These are phyloP conservation scores for Parazoanthus swiftii DNA, from an alignment of 92 coral and sea anemone species.

Conservation along the genomic window DNA sequence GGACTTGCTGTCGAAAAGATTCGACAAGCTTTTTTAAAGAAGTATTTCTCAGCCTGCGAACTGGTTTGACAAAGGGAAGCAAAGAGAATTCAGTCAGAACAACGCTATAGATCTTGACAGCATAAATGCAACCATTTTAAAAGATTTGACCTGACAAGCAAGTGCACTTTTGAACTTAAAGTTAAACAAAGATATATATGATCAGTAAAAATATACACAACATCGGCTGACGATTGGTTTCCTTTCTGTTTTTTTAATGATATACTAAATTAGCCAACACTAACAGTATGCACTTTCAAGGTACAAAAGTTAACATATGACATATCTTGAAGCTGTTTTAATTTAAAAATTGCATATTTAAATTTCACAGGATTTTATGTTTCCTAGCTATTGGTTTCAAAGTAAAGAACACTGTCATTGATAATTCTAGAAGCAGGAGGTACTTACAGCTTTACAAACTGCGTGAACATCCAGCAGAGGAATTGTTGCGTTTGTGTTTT, in stretches of 20 bases:
- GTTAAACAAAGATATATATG: too few species aligned
- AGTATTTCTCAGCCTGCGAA: neutral
- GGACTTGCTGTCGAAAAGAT: conserved; percentile 10
- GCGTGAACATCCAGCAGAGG: conserved; percentile 1
- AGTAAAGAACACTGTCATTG: conserved; percentile 13
- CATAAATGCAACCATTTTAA: too few species aligned
- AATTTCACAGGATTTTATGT: conserved; percentile 7
- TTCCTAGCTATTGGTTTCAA: neutral
- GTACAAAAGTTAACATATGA: too few species aligned
- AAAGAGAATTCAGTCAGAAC: too few species aligned
- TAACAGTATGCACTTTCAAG: too few species aligned
- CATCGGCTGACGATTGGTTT: too few species aligned
- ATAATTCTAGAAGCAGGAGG: conserved; percentile 14
- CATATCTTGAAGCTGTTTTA: neutral
- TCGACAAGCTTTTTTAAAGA: neutral
- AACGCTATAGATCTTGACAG: too few species aligned
- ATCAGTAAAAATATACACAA: too few species aligned
- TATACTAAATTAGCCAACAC: too few species aligned
- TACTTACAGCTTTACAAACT: conserved; percentile 16
- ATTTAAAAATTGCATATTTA: conserved; percentile 6
- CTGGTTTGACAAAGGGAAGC: conserved; percentile 9
- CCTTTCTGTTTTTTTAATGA: too few species aligned
- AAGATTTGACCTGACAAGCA: too few species aligned
- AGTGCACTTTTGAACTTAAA: too few species aligned
- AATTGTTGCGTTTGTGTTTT: conserved; percentile 12